These are phyloP conservation scores for Leuciscus waleckii DNA, from an alignment of 2,797 vertebrate genomes.

Conservation along the genomic window DNA sequence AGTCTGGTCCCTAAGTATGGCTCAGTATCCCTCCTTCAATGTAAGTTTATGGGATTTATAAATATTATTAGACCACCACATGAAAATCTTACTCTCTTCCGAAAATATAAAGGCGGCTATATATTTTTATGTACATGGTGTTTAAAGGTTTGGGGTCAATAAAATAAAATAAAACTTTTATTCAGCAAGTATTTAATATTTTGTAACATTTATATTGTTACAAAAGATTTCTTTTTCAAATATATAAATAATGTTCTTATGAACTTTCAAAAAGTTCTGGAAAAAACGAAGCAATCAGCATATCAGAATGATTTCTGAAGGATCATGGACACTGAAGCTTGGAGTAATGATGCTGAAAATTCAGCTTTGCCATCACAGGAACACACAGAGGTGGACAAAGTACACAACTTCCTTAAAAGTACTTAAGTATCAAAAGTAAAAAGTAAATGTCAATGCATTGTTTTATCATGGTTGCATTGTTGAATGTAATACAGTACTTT, in stretches of 20 bases:
- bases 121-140: not conserved
- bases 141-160: not conserved
- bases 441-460: too few relatives aligned
- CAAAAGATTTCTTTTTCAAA: not conserved
- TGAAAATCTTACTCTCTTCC: not conserved
- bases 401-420: too few relatives aligned
- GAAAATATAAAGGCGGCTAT: not conserved
- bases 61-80: not conserved
- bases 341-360: not conserved
- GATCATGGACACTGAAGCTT: not conserved
- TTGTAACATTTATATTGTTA: not conserved
- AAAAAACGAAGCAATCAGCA: not conserved
- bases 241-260: not conserved
- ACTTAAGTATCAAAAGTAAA: too few relatives aligned
- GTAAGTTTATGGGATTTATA: not conserved
- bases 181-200: too few relatives aligned
- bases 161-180: not conserved
- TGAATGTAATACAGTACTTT: too few relatives aligned
- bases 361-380: too few relatives aligned
- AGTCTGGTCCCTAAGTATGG: not conserved
- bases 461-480: too few relatives aligned
- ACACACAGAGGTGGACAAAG: too few relatives aligned
- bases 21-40: not conserved
- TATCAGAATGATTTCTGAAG: not conserved
- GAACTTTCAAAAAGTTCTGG: not conserved